Conservation (phyloP, 2,888 invertebrate genomes). For the Nowickia ferox region DNA sequence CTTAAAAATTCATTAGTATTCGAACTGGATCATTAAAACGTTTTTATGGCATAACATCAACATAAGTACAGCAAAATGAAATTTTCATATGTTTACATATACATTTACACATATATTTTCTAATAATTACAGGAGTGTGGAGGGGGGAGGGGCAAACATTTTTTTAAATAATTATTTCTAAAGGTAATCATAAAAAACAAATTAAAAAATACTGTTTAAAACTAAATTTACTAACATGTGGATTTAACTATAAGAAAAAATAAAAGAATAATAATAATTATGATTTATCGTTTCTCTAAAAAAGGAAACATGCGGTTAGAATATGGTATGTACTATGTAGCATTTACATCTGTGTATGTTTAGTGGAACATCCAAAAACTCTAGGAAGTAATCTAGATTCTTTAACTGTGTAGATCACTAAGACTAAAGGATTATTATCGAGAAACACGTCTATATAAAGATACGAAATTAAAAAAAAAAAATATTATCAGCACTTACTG, state of each 20-base stretch:
- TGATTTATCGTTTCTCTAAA: background rate
- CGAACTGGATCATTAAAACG: constrained; percentile 84
- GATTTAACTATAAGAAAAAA: background rate
- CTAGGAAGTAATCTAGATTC: constrained; percentile 58
- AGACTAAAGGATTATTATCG: constrained; percentile 62
- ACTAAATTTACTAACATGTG: constrained; percentile 12
- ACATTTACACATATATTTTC: constrained; percentile 51
- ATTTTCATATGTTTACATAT: constrained; percentile 67
- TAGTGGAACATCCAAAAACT: constrained; percentile 62
- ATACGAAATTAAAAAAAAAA: constrained; percentile 9
- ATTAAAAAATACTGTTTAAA: constrained; percentile 9
- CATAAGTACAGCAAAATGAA: constrained; percentile 64
- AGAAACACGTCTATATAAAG: constrained; percentile 48
- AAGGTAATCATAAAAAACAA: constrained; percentile 36
- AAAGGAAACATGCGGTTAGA: constrained; percentile 49
- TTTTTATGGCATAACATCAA: constrained; percentile 72
- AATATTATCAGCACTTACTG: constrained; percentile 86
- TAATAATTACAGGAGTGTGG: constrained; percentile 42
- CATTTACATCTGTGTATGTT: constrained; percentile 51
- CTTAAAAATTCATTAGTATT: constrained; percentile 92
- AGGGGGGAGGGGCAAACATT: constrained; percentile 1
- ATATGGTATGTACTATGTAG: constrained; percentile 3
- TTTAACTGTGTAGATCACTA: constrained; percentile 49
- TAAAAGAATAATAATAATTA: background rate
- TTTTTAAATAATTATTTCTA: constrained; percentile 1